Base-by-base conservation (phyloP, 1,140 invertebrate genomes). In the Tribolium castaneum region DNA sequence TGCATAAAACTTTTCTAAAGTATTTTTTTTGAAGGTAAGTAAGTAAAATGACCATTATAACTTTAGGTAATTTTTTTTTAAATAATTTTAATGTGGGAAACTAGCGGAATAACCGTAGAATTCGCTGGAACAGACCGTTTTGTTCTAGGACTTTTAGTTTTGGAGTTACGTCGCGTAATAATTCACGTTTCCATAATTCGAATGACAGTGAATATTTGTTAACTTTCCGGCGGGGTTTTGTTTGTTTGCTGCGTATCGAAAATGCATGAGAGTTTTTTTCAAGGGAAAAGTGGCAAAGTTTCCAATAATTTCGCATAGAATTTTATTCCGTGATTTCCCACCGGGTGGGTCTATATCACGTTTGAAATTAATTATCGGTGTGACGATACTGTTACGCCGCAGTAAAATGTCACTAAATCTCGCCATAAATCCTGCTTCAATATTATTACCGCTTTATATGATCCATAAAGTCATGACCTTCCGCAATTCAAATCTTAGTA, bases 281-380 rank as follows among this genome's bases (percentile, higher is more conserved):
- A 9, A 14, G 25, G n/a, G 59, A 66, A 10, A n/a, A 35, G 10
- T 66, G 59, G 9, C 5, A 30, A 30, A 66, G 30, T 39, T 66
- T 66, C 30, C 59, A 35, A 66, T 35, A 35, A 66, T 66, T 66
- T 66, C n/a, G 19, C 5, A 22, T 30, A 22, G 30, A 66, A 66
- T 66, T 66, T 66, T 66, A 14, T 49, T 66, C 49, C 39, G 25
- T 76, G 54, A 49, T 39, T 76, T 52, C 13, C 25, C 30, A 62
- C 13, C 14, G 56, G 25, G 62, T 59, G 12, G 25, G 54, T 25
- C 22, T 76, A 35, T 35, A 66, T 56, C 56, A 73, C 76, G 50
- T 54, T 78, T 66, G 71, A 49, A 34, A 73, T 54, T 73, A 73
- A 73, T 73, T 73, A 73, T 52, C 71, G 71, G 71, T 54, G 30